These are phyloP conservation scores for Drosophila meridiana DNA, from an alignment of 2,888 invertebrate genomes.

Conservation along the genomic window DNA sequence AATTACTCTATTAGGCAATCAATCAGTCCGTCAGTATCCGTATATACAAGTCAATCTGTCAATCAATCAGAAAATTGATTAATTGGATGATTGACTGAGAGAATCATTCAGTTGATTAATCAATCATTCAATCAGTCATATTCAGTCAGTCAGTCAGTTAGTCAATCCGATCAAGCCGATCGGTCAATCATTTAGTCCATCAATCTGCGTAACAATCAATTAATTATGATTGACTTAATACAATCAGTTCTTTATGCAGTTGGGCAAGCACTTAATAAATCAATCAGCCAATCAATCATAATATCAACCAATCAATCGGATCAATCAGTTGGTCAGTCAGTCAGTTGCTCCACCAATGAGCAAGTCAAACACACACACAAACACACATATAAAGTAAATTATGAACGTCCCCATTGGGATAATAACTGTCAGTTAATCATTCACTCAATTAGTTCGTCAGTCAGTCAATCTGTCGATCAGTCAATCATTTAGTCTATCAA, in stretches of 20 bases:
- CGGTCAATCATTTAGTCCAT: neutral
- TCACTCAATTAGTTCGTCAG: neutral
- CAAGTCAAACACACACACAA: neutral
- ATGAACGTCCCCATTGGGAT: neutral
- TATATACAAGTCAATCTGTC: neutral
- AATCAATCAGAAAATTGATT: neutral
- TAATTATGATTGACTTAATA: neutral
- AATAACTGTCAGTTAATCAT: neutral
- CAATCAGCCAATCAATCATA: neutral
- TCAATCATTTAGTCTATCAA: neutral
- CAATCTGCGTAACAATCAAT: neutral
- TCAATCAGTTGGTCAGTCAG: no score
- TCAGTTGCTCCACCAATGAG: neutral
- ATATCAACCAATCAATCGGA: no score
- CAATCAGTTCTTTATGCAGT: fast-evolving
- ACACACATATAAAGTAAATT: neutral
- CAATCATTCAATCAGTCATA: neutral
- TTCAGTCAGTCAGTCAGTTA: neutral
- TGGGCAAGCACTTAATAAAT: neutral
- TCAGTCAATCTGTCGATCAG: neutral
- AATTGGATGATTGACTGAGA: neutral
- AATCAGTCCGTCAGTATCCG: neutral
- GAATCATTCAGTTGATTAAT: neutral
- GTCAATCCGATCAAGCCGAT: neutral
- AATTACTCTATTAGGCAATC: neutral